These are phyloP conservation scores for Cacoxenus indagator DNA, from an alignment of 2,888 invertebrate species.

Conservation along the genomic window DNA sequence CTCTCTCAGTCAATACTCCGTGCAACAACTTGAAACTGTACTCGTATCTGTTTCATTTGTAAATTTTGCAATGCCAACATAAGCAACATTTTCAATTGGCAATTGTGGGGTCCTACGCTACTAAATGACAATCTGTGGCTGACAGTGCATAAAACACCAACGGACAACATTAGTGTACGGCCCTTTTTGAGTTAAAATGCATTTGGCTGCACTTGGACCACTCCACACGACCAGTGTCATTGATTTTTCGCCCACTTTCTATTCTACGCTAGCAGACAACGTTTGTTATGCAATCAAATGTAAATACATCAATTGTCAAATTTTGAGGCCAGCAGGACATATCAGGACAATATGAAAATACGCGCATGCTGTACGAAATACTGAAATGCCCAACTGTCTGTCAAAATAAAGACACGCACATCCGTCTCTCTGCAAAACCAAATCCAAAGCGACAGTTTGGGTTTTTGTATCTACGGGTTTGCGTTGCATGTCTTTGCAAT, in stretches of 20 bases:
- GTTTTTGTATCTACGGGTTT: neutral
- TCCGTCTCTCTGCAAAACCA: neutral
- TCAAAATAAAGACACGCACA: slow-evolving; percentile 12
- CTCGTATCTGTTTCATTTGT: neutral
- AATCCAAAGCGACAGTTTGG: neutral
- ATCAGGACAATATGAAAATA: slow-evolving; percentile 11
- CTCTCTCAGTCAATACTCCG: no score
- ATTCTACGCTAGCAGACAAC: no score
- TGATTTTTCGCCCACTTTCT: no score
- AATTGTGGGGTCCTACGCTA: neutral
- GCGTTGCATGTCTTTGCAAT: neutral
- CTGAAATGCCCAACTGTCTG: neutral
- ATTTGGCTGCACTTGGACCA: neutral
- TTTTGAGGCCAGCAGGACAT: neutral
- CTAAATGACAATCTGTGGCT: neutral
- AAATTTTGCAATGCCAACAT: neutral
- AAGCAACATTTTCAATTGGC: neutral
- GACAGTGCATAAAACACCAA: slow-evolving; percentile 4
- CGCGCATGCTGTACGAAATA: slow-evolving; percentile 24
- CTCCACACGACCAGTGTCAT: neutral
- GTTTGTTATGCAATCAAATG: slow-evolving; percentile 23
- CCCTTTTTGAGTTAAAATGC: slow-evolving; percentile 4
- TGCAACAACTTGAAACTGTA: neutral
- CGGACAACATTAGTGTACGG: neutral
- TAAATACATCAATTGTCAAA: slow-evolving; percentile 14